These are phyloP conservation scores for Thinocorus orbignyianus DNA, from an alignment of 2,113 vertebrate species.

Conservation along the genomic window DNA sequence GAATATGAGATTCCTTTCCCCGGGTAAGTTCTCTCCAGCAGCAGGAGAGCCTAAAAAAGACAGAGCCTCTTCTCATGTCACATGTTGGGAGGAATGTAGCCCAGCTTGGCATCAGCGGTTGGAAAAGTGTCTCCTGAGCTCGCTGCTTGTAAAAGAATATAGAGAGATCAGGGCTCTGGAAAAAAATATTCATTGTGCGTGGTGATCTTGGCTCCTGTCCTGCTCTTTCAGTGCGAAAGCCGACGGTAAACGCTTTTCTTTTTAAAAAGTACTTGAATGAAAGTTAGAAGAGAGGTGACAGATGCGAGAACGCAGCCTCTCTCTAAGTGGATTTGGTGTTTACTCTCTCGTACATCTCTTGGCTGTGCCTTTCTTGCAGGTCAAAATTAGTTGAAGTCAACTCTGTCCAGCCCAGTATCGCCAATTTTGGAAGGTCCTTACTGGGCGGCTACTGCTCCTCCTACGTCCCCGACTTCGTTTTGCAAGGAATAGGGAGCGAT, in stretches of 20 bases:
- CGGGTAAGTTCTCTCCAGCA: conserved; percentile 78
- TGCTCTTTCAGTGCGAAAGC: conserved; percentile 4
- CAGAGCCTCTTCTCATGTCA: not conserved
- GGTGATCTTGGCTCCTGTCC: not conserved
- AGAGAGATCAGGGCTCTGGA: not conserved
- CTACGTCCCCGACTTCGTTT: conserved; percentile 97
- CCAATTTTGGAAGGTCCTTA: conserved; percentile 95
- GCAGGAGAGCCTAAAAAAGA: not conserved
- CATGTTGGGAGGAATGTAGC: not conserved
- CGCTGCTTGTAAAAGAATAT: not conserved
- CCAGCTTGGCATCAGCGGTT: not conserved
- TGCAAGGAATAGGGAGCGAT: conserved; percentile 93
- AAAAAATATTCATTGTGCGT: not conserved
- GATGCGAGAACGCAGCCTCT: not conserved
- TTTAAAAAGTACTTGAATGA: not conserved
- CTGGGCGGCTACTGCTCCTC: conserved; percentile 95
- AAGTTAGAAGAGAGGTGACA: not conserved
- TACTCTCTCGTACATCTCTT: not conserved
- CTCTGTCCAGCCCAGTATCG: conserved; percentile 91
- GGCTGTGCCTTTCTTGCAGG: conserved; percentile 71
- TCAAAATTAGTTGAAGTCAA: conserved; percentile 92
- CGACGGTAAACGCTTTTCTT: not conserved
- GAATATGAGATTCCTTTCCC: conserved; percentile 93
- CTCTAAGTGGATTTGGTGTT: not conserved
- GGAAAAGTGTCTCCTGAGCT: conserved; percentile 19